phyloP scores from a whole-genome alignment of 2,113 vertebrate genomes.

The Tapirus terrestris region DNA sequence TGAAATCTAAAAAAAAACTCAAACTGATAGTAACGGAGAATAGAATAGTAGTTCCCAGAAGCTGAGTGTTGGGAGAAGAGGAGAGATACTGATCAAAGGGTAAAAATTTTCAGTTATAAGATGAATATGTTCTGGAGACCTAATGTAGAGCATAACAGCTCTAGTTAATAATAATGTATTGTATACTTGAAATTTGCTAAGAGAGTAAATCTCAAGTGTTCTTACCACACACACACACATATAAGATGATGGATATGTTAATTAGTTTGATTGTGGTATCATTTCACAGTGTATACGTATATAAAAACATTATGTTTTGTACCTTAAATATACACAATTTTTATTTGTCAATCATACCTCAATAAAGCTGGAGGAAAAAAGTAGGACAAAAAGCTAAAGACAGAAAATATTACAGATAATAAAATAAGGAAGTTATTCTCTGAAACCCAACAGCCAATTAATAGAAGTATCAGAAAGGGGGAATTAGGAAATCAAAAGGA shows the following conservation, averaged over 20 bases:
- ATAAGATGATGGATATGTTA: not conserved
- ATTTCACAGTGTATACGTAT: not conserved
- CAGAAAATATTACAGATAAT: not conserved
- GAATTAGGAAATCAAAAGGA: not conserved
- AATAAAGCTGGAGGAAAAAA: not conserved
- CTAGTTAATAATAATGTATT: not conserved
- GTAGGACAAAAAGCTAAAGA: not conserved
- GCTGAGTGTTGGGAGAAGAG: not conserved
- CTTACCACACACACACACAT: not conserved
- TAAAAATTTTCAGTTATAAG: not conserved
- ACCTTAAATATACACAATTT: not conserved
- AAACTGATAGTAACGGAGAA: not conserved
- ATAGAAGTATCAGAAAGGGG: not conserved
- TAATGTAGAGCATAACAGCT: not conserved
- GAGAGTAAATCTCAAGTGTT: not conserved
- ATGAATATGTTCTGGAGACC: not conserved
- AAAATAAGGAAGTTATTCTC: not conserved
- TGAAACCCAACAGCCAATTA: not conserved
- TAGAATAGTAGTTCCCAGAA: not conserved
- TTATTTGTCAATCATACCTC: not conserved
- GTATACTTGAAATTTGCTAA: not conserved
- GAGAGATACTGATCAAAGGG: not conserved
- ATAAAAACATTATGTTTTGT: not conserved
- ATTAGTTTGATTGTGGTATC: not conserved
- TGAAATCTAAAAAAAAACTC: not conserved